Evolutionary conservation across 1,140 invertebrate species (phyloP).

Genomic region (Propsilocerus akamusi): DNA sequence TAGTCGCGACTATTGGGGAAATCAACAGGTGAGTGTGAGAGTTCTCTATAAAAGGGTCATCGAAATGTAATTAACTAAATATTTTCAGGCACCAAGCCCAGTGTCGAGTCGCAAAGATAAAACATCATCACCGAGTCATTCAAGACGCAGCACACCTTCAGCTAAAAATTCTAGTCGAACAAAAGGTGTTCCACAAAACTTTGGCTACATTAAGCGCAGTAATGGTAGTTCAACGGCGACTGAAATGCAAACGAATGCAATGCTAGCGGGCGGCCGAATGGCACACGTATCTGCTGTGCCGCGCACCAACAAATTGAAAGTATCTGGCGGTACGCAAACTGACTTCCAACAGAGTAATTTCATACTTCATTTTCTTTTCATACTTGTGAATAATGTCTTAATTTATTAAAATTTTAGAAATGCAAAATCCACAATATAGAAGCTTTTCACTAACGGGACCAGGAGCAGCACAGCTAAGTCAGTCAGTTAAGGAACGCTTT

Average conservation of each 20-base stretch:
- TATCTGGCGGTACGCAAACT: conserved; percentile 75
- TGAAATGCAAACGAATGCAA: conserved; percentile 30
- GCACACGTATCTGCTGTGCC: conserved; percentile 70
- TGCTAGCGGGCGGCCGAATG: conserved; percentile 34
- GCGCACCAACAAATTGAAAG: conserved; percentile 67
- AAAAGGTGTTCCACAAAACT: conserved; percentile 54
- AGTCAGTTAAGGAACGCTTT: conserved; percentile 61
- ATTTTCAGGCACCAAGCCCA: conserved; percentile 5
- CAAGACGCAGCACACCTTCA: conserved; percentile 25
- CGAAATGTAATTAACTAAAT: neutral
- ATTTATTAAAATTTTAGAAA: conserved; percentile 10
- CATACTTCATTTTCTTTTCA: neutral
- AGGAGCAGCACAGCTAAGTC: conserved; percentile 62
- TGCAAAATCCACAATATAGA: conserved; percentile 35
- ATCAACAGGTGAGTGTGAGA: conserved; percentile 10
- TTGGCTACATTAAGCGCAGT: conserved; percentile 63
- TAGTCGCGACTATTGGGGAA: conserved; percentile 22
- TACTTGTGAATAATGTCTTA: neutral
- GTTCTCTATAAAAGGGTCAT: neutral
- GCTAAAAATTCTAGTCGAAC: conserved; percentile 32
- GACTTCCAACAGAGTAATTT: conserved; percentile 49
- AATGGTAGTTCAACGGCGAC: conserved; percentile 32
- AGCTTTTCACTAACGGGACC: conserved; percentile 66
- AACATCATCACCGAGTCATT: conserved; percentile 7
- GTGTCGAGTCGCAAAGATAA: conserved; percentile 8